Base-by-base conservation (phyloP, 2,113 vertebrate genomes). In the Oryzias melastigma region DNA sequence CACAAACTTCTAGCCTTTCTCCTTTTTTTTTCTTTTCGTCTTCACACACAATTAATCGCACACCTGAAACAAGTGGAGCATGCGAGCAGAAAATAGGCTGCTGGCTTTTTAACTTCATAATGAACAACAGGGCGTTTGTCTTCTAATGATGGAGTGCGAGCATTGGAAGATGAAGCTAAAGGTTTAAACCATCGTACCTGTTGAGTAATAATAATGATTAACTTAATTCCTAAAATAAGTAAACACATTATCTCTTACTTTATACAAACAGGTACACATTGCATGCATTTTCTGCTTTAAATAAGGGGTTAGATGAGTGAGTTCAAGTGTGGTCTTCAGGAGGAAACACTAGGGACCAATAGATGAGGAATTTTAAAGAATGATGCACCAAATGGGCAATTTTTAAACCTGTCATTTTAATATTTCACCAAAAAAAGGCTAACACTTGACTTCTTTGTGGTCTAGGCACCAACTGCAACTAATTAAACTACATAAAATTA, bases 41-140 rank as follows among this genome's bases (percentile, higher is more conserved):
- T 53, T 51, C 55, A 51, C 44, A 52, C 35, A 65, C 46, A 63
- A 80, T 70, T 64, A 65, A 73, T n/a, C 46, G 55, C 56, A 43
- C 68, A 71, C 61, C 19, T 48, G 58, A 69, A 82, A 66, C 67
- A 57, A 80, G 69, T 76, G 64, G 62, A 74, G 60, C 44, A 62
- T 65, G 65, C 40, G 45, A 46, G 42, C 18, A 68, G 49, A n/a
- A 15, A 78, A 73, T 54, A 13, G 71, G 58, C 27, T 44, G 35
- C 25, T 60, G 59, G 59, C 8, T 57, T 64, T 77, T 71, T 62
- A 64, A 77, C 52, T 75, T 60, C 65, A 49, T 75, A 80, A 77
- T 54, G 63, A 27, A 70, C 67, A 7, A 25, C 27, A 41, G 27
- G 13, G 20, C 5, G 35, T 77, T 77, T 63, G 52, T 45, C 16